phyloP scores from a whole-genome alignment of 1,140 invertebrate genomes.

The Papilio helenus region DNA sequence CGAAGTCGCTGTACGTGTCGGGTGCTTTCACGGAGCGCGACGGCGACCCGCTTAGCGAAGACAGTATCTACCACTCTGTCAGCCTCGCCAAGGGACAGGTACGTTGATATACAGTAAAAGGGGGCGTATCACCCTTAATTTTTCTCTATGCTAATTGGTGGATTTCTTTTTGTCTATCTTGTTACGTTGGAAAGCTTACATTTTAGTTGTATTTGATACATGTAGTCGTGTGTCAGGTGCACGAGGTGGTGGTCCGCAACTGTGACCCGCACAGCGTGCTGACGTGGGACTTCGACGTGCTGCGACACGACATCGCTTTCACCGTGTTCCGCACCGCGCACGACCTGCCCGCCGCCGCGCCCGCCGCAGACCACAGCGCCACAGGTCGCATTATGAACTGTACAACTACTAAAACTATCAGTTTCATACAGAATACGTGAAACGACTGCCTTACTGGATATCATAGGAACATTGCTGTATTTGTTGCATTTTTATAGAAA shows the following conservation, averaged over 20 bases:
- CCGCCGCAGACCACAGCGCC: conserved; percentile 47
- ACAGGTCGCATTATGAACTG: conserved; percentile 35
- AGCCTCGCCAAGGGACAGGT: conserved; percentile 86
- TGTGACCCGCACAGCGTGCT: conserved; percentile 94
- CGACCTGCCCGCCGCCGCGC: conserved; percentile 67
- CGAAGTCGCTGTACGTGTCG: conserved; percentile 93
- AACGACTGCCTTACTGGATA: too few relatives aligned
- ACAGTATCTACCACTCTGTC: conserved; percentile 89
- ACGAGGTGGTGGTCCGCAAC: conserved; percentile 93
- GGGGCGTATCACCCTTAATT: too few relatives aligned
- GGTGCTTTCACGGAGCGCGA: conserved; percentile 76
- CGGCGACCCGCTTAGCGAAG: conserved; percentile 85
- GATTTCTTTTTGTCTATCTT: too few relatives aligned
- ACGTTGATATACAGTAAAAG: too few relatives aligned
- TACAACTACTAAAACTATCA: too few relatives aligned
- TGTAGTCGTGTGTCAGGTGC: conserved; percentile 82
- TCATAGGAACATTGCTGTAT: too few relatives aligned
- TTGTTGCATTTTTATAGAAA: too few relatives aligned
- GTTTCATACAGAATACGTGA: too few relatives aligned
- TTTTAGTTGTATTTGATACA: too few relatives aligned
- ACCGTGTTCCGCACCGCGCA: conserved; percentile 89
- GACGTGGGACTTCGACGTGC: conserved; percentile 98
- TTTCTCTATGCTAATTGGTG: too few relatives aligned
- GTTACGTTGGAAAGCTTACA: too few relatives aligned
- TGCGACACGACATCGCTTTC: conserved; percentile 94